phyloP scores from a whole-genome alignment of 2,113 vertebrate species.

The Bettongia penicillata region DNA sequence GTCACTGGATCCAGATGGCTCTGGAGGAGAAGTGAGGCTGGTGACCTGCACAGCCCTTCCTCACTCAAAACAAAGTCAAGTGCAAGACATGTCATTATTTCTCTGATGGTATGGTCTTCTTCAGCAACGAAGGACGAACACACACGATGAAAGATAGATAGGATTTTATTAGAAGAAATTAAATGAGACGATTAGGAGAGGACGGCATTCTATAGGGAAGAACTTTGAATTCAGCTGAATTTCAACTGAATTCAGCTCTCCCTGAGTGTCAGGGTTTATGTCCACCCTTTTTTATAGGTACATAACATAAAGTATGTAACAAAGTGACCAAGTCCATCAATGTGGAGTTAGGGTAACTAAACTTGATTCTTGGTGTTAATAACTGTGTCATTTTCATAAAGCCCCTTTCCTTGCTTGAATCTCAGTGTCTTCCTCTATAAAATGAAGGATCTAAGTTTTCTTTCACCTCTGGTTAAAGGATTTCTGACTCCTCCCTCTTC shows the following conservation, averaged over 20 bases:
- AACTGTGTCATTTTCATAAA: neutral
- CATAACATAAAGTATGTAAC: neutral
- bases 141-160: neutral
- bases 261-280: neutral
- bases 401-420: neutral
- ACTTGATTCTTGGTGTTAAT: neutral
- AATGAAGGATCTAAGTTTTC: neutral
- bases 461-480: neutral
- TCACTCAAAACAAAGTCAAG: no score
- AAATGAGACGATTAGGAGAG: neutral
- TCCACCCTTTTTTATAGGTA: neutral
- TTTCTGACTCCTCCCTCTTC: neutral
- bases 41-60: no score
- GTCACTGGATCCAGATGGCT: no score
- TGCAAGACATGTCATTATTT: no score
- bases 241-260: neutral
- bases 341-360: neutral
- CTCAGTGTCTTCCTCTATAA: neutral
- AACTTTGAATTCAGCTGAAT: neutral
- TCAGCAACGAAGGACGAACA: no score
- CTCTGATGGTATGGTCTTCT: no score
- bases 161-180: neutral
- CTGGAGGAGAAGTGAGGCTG: no score
- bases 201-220: neutral
- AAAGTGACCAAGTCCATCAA: neutral